Evolutionary conservation across 1,140 invertebrate species (phyloP), one percentile per base, ranked within the genome.

Genomic region (Sycophaga agraensis): DNA sequence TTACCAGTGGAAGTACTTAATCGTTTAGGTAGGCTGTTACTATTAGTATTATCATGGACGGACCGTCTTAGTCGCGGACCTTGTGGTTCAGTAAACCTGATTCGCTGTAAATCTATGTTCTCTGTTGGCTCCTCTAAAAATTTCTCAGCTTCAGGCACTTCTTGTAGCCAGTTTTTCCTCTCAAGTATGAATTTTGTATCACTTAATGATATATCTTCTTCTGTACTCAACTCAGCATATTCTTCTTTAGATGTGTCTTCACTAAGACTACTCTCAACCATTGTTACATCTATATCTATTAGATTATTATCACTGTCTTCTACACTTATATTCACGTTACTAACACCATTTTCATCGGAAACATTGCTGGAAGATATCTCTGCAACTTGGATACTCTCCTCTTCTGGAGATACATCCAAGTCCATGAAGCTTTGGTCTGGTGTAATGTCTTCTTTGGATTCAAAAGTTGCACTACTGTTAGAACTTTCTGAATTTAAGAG

Each of bases 351-450:
- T 21, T 65, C 63, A 14, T 71, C 70, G 4, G 58, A 39, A 43
- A 65, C 67, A 12, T 75, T 70, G 37, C 73, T 75, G 0, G 77
- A 79, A 1, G 75, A 78, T 21, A 77, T 67, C 49, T 81, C 77
- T 0, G 70, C 70, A 1, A 79, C 72, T 48, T 77, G 75, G 34
- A 77, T 73, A 49, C 68, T 71, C 31, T 73, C 70, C 2, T 39
- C 49, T 42, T 48, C 4, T 21, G 4, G 39, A 16, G 39, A 8
- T 0, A 17, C 1, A 19, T 14, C 34, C 2, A 21, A 8, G 3
- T 14, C 34, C 2, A 21, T 9, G 3, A 34, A 14, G 28, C 0
- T 37, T 14, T 26, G 28, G 1, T 11, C 51, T 45, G 14, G 2
- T 11, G 2, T 5, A 4, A 24, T 9, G 2, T 49, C 56, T 8